A percentile compares a stretch with the other conserved stretches of the same genome.
These are phyloP conservation scores for Drosophila melanocephala DNA, from an alignment of 2,888 invertebrate species.

Conservation along the genomic window DNA sequence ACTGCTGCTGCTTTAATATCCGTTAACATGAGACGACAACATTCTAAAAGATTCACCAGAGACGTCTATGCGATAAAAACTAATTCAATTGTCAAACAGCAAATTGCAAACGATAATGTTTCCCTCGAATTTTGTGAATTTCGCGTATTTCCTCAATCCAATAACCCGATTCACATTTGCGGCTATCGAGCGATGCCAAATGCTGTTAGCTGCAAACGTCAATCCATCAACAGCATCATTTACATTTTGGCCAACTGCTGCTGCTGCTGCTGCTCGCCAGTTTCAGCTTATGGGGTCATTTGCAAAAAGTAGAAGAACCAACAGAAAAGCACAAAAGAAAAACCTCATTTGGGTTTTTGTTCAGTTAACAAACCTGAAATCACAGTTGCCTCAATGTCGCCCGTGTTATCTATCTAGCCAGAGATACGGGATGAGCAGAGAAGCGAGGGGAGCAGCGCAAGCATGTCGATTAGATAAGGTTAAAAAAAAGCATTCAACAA, in stretches of 20 bases:
- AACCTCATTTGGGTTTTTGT: constrained; percentile 18
- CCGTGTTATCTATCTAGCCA: constrained; percentile 46
- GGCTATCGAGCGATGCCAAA: constrained; percentile 15
- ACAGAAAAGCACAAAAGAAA: not conserved
- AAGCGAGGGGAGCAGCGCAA: constrained; percentile 5
- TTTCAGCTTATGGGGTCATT: constrained; percentile 10
- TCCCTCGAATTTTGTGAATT: not conserved
- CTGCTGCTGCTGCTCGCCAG: not conserved
- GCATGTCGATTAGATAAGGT: constrained; percentile 50
- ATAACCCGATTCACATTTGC: constrained; percentile 13
- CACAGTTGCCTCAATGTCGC: constrained; percentile 38
- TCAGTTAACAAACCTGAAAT: constrained; percentile 43
- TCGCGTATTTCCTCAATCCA: not conserved
- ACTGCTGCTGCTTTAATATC: constrained; percentile 1
- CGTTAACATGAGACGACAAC: not conserved
- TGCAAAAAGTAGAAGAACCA: not conserved
- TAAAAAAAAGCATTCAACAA: constrained; percentile 4
- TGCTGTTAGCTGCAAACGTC: not conserved
- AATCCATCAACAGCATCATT: constrained; percentile 8
- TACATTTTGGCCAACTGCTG: constrained; percentile 2
- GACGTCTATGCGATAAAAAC: constrained; percentile 3
- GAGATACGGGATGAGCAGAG: constrained; percentile 24
- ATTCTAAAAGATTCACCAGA: not conserved
- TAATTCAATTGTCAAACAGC: constrained; percentile 36
- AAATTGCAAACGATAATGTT: constrained; percentile 28